Evolutionary conservation across 2,113 vertebrate species (phyloP).

Genomic region (Protobothrops flavoviridis): DNA sequence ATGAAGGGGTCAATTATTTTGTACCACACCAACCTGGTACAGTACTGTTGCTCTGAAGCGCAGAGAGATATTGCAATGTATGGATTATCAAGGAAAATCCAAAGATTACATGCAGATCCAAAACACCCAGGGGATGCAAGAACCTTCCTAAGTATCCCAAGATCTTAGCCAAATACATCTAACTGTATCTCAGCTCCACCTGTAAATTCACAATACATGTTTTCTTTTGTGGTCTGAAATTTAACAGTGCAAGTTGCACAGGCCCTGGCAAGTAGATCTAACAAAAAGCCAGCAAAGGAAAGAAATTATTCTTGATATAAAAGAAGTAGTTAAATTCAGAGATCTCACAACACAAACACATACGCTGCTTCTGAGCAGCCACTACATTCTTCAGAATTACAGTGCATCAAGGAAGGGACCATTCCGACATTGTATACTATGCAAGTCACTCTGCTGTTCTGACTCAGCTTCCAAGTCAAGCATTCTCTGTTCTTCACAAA

Average conservation of each 20-base stretch:
- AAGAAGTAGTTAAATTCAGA: neutral
- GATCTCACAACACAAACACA: neutral
- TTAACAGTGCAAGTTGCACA: conserved; percentile 35
- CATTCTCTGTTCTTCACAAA: neutral
- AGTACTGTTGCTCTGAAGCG: fast-evolving
- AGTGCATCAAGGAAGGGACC: neutral
- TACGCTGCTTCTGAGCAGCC: neutral
- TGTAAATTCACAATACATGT: neutral
- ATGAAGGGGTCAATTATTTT: neutral
- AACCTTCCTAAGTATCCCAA: conserved; percentile 7
- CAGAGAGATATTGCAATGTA: neutral
- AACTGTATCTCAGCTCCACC: neutral
- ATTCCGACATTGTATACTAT: neutral
- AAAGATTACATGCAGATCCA: neutral
- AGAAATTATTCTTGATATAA: neutral
- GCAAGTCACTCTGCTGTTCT: neutral
- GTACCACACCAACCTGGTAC: neutral
- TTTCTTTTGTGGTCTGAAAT: conserved; percentile 36
- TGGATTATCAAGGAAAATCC: fast-evolving
- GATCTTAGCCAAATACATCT: neutral
- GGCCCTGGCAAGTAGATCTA: conserved; percentile 8
- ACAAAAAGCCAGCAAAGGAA: neutral
- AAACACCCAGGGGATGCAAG: neutral
- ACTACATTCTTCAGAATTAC: neutral
- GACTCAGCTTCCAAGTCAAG: neutral